Evolutionary conservation across 2,113 vertebrate species (phyloP).

Genomic region (Ceuthmochares aereus): DNA sequence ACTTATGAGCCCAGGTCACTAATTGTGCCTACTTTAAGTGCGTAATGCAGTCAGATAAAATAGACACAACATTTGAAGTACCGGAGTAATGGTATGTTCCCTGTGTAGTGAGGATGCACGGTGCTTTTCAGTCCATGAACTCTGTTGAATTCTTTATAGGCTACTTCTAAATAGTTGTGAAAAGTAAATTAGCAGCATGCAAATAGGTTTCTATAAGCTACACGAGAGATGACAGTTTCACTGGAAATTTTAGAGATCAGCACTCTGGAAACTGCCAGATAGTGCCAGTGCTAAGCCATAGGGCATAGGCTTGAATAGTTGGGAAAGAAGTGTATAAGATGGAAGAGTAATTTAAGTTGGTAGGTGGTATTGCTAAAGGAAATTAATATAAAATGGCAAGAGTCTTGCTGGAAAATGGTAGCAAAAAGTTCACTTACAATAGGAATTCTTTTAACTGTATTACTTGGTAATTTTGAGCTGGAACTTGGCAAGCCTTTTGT

Average conservation of each 20-base stretch:
- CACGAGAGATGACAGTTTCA: not conserved
- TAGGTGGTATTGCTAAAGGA: not conserved
- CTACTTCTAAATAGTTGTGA: not conserved
- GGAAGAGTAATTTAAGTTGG: not conserved
- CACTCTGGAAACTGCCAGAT: not conserved
- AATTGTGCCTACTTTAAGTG: not conserved
- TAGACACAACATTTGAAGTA: not conserved
- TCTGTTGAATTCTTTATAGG: not conserved
- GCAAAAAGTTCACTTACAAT: not conserved
- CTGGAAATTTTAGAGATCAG: not conserved
- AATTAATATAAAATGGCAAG: not conserved
- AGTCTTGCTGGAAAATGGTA: not conserved
- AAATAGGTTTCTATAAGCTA: not conserved
- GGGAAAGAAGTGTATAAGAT: not conserved
- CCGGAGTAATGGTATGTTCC: not conserved
- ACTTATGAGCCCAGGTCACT: not conserved
- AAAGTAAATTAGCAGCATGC: not conserved
- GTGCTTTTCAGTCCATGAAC: not conserved
- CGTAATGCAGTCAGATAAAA: not conserved
- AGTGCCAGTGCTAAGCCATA: not conserved
- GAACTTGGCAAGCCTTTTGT: not conserved
- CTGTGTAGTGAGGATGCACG: rapidly evolving
- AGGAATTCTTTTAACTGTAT: not conserved
- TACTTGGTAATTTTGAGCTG: not conserved
- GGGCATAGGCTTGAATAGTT: not conserved